Evolutionary conservation across 2,888 invertebrate species (phyloP), one percentile per base, ranked within the genome.

Genomic region (Scrobipalpa atriplicella): DNA sequence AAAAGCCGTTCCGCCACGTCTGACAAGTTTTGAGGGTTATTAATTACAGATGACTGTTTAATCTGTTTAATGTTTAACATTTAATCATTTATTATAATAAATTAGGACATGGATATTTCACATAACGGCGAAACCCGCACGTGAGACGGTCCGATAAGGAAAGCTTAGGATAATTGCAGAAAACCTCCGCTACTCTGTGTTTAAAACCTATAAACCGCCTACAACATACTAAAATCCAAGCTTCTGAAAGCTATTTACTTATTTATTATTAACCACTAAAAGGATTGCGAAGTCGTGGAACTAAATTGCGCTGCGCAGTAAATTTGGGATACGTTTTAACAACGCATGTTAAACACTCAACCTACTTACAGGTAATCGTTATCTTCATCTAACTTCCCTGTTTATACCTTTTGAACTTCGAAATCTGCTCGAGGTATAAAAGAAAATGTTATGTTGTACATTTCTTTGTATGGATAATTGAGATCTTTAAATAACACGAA

Each of bases 151-250:
- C 13, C 65, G 29, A 67, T 67, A 67, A 65, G 65, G 67, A 62
- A 65, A 61, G 61, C 54, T 64, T 36, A n/a, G n/a, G n/a, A 39
- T 63, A 67, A 67, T 56, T 62, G 29, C 60, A 13, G 21, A 47
- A 13, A 51, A 39, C 51, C 52, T 36, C 38, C 29, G 38, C 43
- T 51, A 43, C 63, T 51, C 67, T 68, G 63, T 67, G 60, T 66
- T 70, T 67, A 67, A 65, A 62, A 38, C 39, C 65, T 65, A 70
- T 68, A 68, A 70, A 68, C 64, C 62, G 39, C 63, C 64, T 61
- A 47, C 64, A 13, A 13, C 19, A 47, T 43, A 66, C 51, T 13
- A 19, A 38, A 19, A 38, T 67, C 62, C 56, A 56, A 62, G 36
- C 65, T 18, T 36, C 47, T 60, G 56, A 39, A n/a, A n/a, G 29